These are phyloP conservation scores for Nesidiocoris tenuis DNA, from an alignment of 2,888 invertebrate genomes.

Conservation along the genomic window DNA sequence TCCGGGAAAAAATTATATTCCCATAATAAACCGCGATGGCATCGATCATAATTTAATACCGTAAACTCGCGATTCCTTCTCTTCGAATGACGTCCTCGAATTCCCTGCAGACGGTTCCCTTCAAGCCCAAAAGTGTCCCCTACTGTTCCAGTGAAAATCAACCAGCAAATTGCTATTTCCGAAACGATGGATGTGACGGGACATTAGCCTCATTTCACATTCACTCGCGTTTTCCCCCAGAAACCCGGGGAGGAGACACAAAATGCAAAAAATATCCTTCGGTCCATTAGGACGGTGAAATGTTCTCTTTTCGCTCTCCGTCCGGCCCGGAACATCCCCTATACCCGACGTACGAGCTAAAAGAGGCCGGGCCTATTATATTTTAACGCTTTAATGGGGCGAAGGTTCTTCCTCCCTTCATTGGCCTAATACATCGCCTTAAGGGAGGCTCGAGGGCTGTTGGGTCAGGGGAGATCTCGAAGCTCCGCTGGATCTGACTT, in stretches of 20 bases:
- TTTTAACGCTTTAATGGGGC: slow-evolving; percentile 39
- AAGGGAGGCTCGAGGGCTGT: neutral
- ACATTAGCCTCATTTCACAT: neutral
- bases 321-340: neutral
- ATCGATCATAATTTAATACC: too few species aligned
- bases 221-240: neutral
- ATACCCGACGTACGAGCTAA: neutral
- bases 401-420: slow-evolving; percentile 35
- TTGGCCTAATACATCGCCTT: slow-evolving; percentile 37
- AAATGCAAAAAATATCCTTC: neutral
- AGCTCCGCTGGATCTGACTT: slow-evolving; percentile 32
- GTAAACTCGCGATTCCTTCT: neutral
- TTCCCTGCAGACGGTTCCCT: neutral
- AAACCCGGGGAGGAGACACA: neutral
- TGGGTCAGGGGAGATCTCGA: neutral
- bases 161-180: neutral
- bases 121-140: neutral
- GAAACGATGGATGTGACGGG: neutral
- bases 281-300: neutral
- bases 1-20: too few species aligned
- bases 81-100: neutral
- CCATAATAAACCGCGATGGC: too few species aligned
- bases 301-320: neutral
- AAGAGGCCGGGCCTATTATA: slow-evolving; percentile 32
- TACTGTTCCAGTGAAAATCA: neutral